A percentile compares a stretch with the other conserved stretches of the same genome.
Evolutionary conservation across 2,113 vertebrate species (phyloP).

Genomic region (Cromileptes altivelis): DNA sequence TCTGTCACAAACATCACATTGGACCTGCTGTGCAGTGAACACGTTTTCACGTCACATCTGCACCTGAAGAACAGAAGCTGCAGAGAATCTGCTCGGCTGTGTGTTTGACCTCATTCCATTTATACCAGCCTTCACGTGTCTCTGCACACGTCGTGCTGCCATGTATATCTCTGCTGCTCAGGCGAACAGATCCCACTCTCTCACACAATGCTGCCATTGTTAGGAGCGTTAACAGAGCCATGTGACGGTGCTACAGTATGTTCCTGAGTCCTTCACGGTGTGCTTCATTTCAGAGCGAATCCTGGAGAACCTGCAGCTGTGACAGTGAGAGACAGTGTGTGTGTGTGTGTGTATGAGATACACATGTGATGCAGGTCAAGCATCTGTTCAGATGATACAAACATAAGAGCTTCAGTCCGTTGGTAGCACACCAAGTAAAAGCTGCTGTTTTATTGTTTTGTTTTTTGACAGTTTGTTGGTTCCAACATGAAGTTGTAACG

Average conservation of each 20-base stretch:
- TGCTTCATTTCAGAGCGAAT: too few species aligned
- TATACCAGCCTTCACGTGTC: conserved; percentile 30
- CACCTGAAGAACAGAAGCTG: neutral
- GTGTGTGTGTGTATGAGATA: too few species aligned
- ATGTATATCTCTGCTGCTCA: conserved; percentile 56
- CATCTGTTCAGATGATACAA: too few species aligned
- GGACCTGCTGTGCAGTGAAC: too few species aligned
- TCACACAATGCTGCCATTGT: conserved; percentile 17
- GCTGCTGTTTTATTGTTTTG: neutral
- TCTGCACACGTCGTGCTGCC: conserved; percentile 39
- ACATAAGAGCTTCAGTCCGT: too few species aligned
- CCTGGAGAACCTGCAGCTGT: neutral
- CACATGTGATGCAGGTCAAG: neutral
- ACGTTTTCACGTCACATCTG: neutral
- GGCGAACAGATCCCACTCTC: conserved; percentile 44
- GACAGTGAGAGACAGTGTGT: neutral
- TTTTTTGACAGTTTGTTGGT: neutral
- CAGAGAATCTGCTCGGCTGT: neutral
- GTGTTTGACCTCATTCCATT: conserved; percentile 52
- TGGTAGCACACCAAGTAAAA: neutral
- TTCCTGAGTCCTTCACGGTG: too few species aligned
- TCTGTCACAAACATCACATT: too few species aligned
- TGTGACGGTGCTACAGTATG: neutral
- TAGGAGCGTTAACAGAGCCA: too few species aligned
- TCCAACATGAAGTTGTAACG: neutral